Base-by-base conservation (phyloP, 1,140 invertebrate genomes). In the Neodiprion lecontei region DNA sequence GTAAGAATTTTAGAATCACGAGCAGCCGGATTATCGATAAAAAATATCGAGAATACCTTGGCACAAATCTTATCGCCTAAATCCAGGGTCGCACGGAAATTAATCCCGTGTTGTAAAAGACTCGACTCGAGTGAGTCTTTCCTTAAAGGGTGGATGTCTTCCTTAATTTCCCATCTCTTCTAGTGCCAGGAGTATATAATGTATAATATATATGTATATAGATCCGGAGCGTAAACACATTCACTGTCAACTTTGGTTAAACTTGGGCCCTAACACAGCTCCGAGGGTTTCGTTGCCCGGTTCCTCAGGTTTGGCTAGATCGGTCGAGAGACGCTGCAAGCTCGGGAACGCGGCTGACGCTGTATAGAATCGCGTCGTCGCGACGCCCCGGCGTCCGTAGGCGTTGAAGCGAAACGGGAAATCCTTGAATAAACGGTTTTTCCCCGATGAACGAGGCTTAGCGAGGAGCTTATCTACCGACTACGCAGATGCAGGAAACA, bases 401-500 rank as follows among this genome's bases (percentile, higher is more conserved):
- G 71, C 75, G 80, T 77, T 75, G 74, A 73, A 76, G 77, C 79
- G 79, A 80, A 81, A 80, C 79, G 74, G 78, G 75, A 81, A 81
- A 81, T 81, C 79, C 78, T 77, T 77, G 71, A 80, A 80, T 79
- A 81, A 81, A 81, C 79, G 76, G 79, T 80, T 79, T 81, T 81
- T 79, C 75, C 79, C 74, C 80, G 21, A 81, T 79, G 73, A 79
- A 73, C 74, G 67, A 72, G 76, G 76, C 80, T 81, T 80, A 81
- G 78, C 78, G 77, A 71, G 80, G 80, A 61, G 80, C 80, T 81
- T 81, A 81, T 81, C 79, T 80, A 77, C 72, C 74, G 40, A 75
- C 75, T 76, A 61, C 53, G 11, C 53, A 61, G 53, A 61, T 61
- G 53, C 53, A 61, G n/a, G 53, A 61, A 61, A 61, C 53, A 61